These are phyloP conservation scores for Nesoenas mayeri DNA, from an alignment of 2,113 vertebrate genomes.

Conservation along the genomic window DNA sequence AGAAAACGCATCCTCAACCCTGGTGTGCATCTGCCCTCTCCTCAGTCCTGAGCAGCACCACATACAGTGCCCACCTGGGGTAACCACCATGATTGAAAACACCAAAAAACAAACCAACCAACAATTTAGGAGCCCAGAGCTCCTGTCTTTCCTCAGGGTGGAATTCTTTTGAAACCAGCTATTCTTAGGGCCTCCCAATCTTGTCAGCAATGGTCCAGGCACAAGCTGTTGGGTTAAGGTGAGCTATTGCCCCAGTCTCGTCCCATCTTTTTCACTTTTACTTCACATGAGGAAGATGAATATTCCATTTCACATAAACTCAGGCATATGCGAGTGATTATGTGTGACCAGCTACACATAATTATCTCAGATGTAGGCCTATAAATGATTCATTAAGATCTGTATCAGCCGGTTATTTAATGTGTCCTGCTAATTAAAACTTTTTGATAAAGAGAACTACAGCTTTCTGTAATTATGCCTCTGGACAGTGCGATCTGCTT, in stretches of 20 bases:
- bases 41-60: not conserved
- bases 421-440: conserved; percentile 65
- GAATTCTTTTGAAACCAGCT: not conserved
- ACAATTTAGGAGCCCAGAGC: not conserved
- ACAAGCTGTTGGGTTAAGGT: not conserved
- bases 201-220: not conserved
- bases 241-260: not conserved
- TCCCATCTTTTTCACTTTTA: not conserved
- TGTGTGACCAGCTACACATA: conserved; percentile 24
- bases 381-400: conserved; percentile 69
- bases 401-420: conserved; percentile 64
- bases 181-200: not conserved
- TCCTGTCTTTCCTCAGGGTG: not conserved
- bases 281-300: not conserved
- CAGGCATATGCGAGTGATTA: not conserved
- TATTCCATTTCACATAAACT: not conserved
- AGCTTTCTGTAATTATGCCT: conserved; percentile 58
- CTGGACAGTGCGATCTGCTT: not conserved
- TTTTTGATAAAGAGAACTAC: conserved; percentile 33
- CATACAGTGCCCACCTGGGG: not conserved
- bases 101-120: not conserved
- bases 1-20: fast-evolving
- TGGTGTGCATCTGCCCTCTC: not conserved
- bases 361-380: conserved; percentile 50
- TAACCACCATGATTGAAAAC: not conserved